phyloP scores from a whole-genome alignment of 2,797 vertebrate genomes.

The Steatocranus sp. region DNA sequence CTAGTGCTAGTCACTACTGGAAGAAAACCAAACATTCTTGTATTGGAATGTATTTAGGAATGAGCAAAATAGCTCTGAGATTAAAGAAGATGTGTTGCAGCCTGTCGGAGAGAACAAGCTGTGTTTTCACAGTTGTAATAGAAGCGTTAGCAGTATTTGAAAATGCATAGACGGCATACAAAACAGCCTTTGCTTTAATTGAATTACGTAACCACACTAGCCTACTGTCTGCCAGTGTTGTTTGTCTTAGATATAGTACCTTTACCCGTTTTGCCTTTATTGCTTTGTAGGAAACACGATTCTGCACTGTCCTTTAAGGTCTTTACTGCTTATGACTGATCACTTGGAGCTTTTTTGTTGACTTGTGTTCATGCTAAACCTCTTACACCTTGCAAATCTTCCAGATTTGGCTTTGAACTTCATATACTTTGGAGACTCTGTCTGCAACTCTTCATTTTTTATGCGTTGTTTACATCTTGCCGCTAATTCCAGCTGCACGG shows the following conservation, averaged over 20 bases:
- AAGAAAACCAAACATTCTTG: neutral
- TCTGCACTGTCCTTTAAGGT: neutral
- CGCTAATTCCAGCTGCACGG: neutral
- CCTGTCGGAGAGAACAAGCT: neutral
- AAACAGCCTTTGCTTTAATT: neutral
- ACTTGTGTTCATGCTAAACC: neutral
- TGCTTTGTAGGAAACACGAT: neutral
- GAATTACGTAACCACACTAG: neutral
- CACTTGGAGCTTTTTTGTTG: neutral
- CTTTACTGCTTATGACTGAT: neutral
- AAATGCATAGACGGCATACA: neutral
- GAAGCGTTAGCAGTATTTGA: neutral
- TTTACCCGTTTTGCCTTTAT: accelerated
- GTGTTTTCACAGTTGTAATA: neutral
- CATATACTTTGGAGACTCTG: neutral
- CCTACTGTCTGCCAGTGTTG: neutral
- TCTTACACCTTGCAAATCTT: neutral
- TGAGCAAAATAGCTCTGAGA: neutral
- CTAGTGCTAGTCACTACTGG: neutral
- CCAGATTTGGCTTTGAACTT: neutral
- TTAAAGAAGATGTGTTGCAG: neutral
- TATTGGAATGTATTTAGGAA: neutral
- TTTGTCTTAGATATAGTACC: neutral
- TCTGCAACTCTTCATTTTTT: neutral
- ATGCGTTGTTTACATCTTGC: neutral